Evolutionary conservation across 2,797 vertebrate species (phyloP).

Genomic region (Fundulus diaphanus): DNA sequence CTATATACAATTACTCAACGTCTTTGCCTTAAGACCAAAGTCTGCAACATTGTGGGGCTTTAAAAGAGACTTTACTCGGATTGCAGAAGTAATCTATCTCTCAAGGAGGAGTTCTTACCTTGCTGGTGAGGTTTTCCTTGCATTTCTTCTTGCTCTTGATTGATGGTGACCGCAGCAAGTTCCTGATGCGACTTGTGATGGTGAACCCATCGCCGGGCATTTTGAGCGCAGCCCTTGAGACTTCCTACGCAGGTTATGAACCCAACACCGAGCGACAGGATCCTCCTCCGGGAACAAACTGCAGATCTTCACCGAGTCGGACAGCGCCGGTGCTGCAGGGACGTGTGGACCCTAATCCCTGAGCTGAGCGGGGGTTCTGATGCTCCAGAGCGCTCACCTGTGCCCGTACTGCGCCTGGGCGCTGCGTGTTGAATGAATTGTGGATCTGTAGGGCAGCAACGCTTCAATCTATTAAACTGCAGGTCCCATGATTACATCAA

Average conservation of each 20-base stretch:
- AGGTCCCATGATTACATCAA: constrained; percentile 67
- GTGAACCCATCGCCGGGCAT: constrained; percentile 72
- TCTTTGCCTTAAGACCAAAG: neutral
- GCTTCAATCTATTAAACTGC: constrained; percentile 29
- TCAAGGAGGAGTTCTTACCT: constrained; percentile 47
- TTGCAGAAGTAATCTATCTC: too few species aligned
- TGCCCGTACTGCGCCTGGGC: neutral
- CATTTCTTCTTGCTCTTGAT: constrained; percentile 53
- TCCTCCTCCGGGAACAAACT: constrained; percentile 12
- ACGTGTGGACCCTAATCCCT: constrained; percentile 58
- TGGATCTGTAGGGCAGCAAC: constrained; percentile 7
- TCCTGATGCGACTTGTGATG: constrained; percentile 75
- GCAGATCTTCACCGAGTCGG: constrained; percentile 22
- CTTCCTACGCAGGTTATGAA: neutral
- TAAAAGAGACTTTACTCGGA: too few species aligned
- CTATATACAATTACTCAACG: neutral
- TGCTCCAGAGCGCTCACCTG: neutral
- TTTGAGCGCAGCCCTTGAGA: constrained; percentile 10
- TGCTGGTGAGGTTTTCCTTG: constrained; percentile 51
- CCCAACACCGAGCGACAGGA: neutral
- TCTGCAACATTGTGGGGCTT: neutral
- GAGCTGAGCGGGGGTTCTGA: constrained; percentile 9
- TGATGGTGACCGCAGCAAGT: constrained; percentile 74
- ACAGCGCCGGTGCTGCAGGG: constrained; percentile 28
- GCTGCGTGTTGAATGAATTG: neutral